A percentile compares a stretch with the other conserved stretches of the same genome.
These are phyloP conservation scores for Saguinus imperator DNA, from an alignment of 2,113 vertebrate genomes.

Conservation along the genomic window DNA sequence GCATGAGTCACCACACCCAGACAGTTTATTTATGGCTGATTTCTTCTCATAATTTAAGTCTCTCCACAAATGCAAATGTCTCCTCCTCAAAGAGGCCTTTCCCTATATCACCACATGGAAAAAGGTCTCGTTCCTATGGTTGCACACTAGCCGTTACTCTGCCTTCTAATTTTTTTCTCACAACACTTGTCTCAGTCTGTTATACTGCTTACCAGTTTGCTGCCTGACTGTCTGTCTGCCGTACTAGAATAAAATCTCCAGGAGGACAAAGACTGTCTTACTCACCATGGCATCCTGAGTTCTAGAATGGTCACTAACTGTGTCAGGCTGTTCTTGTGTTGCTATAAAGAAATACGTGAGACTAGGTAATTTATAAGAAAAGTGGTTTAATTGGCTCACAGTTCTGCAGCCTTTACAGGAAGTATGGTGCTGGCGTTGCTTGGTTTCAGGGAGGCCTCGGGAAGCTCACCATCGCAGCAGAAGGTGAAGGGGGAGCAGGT, in stretches of 20 bases:
- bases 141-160: not conserved
- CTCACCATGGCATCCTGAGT: not conserved
- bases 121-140: not conserved
- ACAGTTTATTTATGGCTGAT: not conserved
- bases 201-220: not conserved
- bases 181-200: not conserved
- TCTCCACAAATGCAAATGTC: not conserved
- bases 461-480: no score
- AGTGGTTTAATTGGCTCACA: no score
- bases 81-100: not conserved
- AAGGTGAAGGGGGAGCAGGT: no score
- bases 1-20: rapidly evolving
- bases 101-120: no score
- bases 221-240: not conserved
- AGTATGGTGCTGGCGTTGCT: no score
- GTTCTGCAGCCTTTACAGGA: no score
- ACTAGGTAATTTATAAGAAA: no score
- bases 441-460: no score
- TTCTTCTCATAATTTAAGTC: conserved; percentile 25
- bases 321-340: no score
- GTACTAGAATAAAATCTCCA: not conserved
- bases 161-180: not conserved
- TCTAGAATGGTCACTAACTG: not conserved
- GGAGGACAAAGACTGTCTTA: not conserved
- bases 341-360: no score